Base-by-base conservation (phyloP, 2,888 invertebrate genomes). In the Deladenus siricidicola region DNA sequence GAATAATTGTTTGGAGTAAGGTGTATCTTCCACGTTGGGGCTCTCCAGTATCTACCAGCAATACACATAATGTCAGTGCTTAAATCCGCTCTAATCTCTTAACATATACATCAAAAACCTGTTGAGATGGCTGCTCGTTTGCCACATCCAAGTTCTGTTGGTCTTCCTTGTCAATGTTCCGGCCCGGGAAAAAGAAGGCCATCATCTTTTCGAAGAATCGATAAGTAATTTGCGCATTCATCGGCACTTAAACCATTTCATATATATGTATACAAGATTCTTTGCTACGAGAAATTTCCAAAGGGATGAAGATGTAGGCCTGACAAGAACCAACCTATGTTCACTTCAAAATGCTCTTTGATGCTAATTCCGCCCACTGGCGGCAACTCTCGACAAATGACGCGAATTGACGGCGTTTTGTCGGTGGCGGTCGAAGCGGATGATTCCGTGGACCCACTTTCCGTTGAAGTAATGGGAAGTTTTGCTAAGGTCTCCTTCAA, bases 301-400 rank as follows among this genome's bases (percentile, higher is more conserved):
- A 34, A 24, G 26, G 6, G 24, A 53, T 24, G 8, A 55, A 53
- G 19, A 17, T 56, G 6, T 8, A 54, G n/a, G n/a, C n/a, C n/a
- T n/a, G n/a, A n/a, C n/a, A 34, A 10, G 39, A 30, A 4, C 19
- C 26, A 6, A 17, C 6, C 24, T n/a, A 26, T 34, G 14, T 43
- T 94, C 68, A 96, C 91, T 83, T 98, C 98, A 80, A 99, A 93
- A 82, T 94, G 93, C 79, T 98, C 96, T 80, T 96, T 98, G 17
- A 98, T 91, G 0, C 92, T 89, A 71, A 98, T 98, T 2, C 98
- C 98, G n/a, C 93, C 94, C 4, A 96, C 96, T 19, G 71, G 71
- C 6, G 74, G 90, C 69, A 89, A 88, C 82, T 96, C 96, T 62
- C 93, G 85, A 73, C 96, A 94, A 81, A 93, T 90, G 50, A 98